Percentiles rank a stretch among this genome's conserved stretches.
These are phyloP conservation scores for Penaeus vannamei DNA, from an alignment of 1,140 invertebrate species.

Conservation along the genomic window DNA sequence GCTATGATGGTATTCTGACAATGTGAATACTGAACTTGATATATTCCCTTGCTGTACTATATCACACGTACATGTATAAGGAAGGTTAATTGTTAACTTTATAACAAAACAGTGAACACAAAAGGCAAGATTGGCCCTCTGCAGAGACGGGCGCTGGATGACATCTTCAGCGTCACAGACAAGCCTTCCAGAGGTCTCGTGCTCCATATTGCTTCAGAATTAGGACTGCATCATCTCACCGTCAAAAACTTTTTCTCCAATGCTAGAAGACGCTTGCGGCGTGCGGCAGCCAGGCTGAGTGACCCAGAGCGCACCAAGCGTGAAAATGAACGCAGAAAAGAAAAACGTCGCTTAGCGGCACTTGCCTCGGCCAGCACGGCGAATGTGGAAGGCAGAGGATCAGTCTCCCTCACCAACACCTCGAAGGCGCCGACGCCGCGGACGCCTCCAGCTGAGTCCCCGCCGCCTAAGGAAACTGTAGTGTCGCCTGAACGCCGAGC, in stretches of 20 bases:
- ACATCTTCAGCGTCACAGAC: constrained; percentile 67
- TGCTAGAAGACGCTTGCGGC: constrained; percentile 55
- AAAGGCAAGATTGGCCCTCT: constrained; percentile 64
- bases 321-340: constrained; percentile 65
- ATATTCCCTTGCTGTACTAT: too few species aligned
- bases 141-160: constrained; percentile 63
- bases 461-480: constrained; percentile 31
- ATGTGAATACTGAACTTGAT: too few species aligned
- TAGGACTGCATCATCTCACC: constrained; percentile 65
- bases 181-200: constrained; percentile 63
- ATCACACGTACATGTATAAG: too few species aligned
- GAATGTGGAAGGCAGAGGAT: background rate
- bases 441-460: constrained; percentile 33
- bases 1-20: too few species aligned
- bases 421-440: background rate
- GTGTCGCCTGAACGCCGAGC: constrained; percentile 59
- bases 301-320: constrained; percentile 63
- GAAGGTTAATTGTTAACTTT: too few species aligned
- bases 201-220: constrained; percentile 65
- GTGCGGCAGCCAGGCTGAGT: constrained; percentile 61
- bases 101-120: too few species aligned
- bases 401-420: background rate
- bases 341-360: constrained; percentile 62
- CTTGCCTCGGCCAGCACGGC: constrained; percentile 45
- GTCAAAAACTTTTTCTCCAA: constrained; percentile 68